These are phyloP conservation scores for Sciaenops ocellatus DNA, from an alignment of 2,797 vertebrate genomes.

Conservation along the genomic window DNA sequence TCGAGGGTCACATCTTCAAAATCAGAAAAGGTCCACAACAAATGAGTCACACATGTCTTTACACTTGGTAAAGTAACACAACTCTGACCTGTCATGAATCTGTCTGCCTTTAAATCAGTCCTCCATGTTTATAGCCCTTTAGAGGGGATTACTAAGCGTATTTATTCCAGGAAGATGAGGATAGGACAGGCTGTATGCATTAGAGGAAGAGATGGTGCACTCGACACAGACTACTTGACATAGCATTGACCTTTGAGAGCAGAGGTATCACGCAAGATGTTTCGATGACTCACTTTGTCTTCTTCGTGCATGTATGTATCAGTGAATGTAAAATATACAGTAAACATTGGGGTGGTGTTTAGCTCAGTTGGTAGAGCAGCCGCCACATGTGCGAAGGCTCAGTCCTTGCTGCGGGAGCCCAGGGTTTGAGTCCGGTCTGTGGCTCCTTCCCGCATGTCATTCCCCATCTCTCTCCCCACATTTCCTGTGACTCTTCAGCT, in stretches of 20 bases:
- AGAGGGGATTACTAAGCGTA: slow-evolving; percentile 13
- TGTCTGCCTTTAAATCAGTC: slow-evolving; percentile 18
- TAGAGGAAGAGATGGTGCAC: not conserved
- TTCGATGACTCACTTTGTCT: not conserved
- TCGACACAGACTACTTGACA: not conserved
- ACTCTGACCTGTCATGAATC: not conserved
- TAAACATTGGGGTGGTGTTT: too few species aligned
- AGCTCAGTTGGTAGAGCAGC: too few species aligned
- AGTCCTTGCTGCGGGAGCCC: too few species aligned
- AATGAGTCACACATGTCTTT: slow-evolving; percentile 33
- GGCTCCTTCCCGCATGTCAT: too few species aligned
- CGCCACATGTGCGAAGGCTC: too few species aligned
- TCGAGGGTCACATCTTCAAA: slow-evolving; percentile 22
- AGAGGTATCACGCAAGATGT: not conserved
- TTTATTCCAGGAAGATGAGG: slow-evolving; percentile 15
- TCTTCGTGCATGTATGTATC: too few species aligned
- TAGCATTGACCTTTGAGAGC: not conserved
- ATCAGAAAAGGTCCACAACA: not conserved
- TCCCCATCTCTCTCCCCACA: too few species aligned
- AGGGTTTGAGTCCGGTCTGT: too few species aligned
- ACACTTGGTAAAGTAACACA: not conserved
- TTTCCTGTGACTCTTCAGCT: too few species aligned
- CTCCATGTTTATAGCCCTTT: slow-evolving; percentile 36
- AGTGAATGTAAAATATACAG: too few species aligned
- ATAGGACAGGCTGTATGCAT: slow-evolving; percentile 7